Evolutionary conservation across 2,888 invertebrate genomes (phyloP), one percentile per base, ranked within the genome.

Genomic region (Kuschelorhynchus macadamiae): DNA sequence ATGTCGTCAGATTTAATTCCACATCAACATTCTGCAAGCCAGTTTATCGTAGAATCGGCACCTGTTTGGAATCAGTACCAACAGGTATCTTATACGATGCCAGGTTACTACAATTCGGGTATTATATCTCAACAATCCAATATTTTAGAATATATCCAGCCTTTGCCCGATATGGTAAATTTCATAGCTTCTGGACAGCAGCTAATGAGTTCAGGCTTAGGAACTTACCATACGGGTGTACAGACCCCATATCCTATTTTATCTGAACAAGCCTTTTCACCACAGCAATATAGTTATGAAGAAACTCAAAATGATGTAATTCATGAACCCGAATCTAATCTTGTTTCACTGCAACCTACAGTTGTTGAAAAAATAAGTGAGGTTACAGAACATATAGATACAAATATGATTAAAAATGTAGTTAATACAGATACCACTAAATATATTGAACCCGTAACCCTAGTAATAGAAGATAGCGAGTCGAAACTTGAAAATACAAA

Each of bases 121-220:
- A 53, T 62, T 42, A 72, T 71, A 46, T 36, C 68, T 3, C 74
- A 74, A 50, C 76, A 75, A 47, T 49, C 81, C 2, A 82, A 82
- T 49, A 81, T 85, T 52, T 85, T 84, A 59, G 83, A 84, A 47
- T 86, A 85, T 65, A 83, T 85, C 12, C 85, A 84, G 66, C 85
- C 85, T 1, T 80, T 85, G 53, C 85, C 86, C 0, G 85, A 86
- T 73, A 77, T 86, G 72, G 85, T 86, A 5, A 85, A 85, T 21
- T 87, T 85, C 70, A 86, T 87, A 61, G 83, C 83, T 25, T 81
- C 84, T n/a, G 83, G 83, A 4, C 82, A 84, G 72, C 83, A 84
- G 60, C 71, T 85, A 49, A 78, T 84, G 63, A 85, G 83, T 74
- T 85, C 87, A 4, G 86, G 85, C 73, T 78, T 87, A 63, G 85